phyloP scores from a whole-genome alignment of 2,113 vertebrate species.

The Petrocephalus zakoni region DNA sequence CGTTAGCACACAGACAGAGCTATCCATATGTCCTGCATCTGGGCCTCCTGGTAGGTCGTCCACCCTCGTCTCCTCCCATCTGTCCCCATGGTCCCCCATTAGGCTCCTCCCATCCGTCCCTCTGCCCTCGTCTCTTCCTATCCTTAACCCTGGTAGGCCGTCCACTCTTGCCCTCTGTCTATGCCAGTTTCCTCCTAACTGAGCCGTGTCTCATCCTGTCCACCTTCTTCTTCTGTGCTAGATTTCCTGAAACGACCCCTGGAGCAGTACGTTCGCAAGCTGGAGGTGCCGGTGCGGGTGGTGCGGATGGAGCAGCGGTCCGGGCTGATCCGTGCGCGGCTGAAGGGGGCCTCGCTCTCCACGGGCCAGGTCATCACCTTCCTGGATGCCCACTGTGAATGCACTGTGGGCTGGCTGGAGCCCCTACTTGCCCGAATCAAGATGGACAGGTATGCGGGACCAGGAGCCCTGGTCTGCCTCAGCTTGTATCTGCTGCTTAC shows the following conservation, averaged over 20 bases:
- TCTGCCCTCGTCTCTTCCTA: not conserved
- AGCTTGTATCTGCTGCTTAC: not conserved
- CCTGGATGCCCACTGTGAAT: slow-evolving; percentile 96
- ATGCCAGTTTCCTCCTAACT: not conserved
- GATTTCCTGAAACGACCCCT: slow-evolving; percentile 91
- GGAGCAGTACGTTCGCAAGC: slow-evolving; percentile 85
- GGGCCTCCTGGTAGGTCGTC: too few species aligned
- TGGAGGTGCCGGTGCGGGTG: slow-evolving; percentile 85
- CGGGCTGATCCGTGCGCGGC: slow-evolving; percentile 90
- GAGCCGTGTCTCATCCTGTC: not conserved
- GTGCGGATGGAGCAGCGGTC: slow-evolving; percentile 97
- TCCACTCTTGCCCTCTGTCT: too few species aligned
- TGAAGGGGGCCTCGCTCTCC: slow-evolving; percentile 90
- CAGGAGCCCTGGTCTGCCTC: not conserved
- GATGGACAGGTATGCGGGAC: slow-evolving; percentile 76
- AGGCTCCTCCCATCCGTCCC: too few species aligned
- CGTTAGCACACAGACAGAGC: too few species aligned
- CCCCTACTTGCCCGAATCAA: slow-evolving; percentile 91
- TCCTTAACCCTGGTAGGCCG: not conserved
- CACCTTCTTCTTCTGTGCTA: slow-evolving; percentile 34
- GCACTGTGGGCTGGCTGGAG: slow-evolving; percentile 93
- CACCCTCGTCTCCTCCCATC: too few species aligned
- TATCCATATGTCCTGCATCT: too few species aligned
- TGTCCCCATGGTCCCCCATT: too few species aligned
- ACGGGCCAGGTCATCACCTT: slow-evolving; percentile 98